phyloP scores from a whole-genome alignment of 35 echinoderm and acorn worm species.

The Eucidaris tribuloides region DNA sequence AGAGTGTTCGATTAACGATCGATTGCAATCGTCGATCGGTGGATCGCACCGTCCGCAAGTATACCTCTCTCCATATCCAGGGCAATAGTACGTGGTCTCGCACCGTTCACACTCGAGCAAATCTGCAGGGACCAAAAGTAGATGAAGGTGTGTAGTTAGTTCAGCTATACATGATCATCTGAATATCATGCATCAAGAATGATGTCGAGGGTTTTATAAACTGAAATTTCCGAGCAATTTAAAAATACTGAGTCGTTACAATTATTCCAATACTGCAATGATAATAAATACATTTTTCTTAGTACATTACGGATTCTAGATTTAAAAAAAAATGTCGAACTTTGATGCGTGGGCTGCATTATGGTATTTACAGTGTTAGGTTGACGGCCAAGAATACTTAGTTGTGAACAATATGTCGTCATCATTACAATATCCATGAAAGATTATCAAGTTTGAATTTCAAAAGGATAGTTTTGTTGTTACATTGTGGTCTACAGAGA shows the following conservation, averaged over 20 bases:
- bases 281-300: neutral
- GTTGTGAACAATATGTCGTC: too few species aligned
- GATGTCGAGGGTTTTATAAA: neutral
- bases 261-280: neutral
- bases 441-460: too few species aligned
- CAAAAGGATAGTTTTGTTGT: too few species aligned
- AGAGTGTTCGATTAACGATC: conserved; percentile 75
- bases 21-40: conserved; percentile 34
- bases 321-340: too few species aligned
- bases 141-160: neutral
- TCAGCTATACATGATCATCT: neutral
- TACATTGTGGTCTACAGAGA: too few species aligned
- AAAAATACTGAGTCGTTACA: neutral
- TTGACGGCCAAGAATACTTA: too few species aligned
- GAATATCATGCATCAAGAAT: neutral
- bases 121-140: too few species aligned
- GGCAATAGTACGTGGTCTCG: conserved; percentile 82
- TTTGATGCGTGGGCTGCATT: too few species aligned
- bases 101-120: conserved; percentile 61
- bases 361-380: too few species aligned
- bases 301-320: too few species aligned
- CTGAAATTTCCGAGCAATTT: neutral
- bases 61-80: conserved; percentile 67
- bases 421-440: too few species aligned
- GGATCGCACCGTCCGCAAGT: conserved; percentile 81